Percentiles rank a stretch among this genome's conserved stretches.
phyloP scores from a whole-genome alignment of 1,140 invertebrate genomes.

The Calliphora vicina region DNA sequence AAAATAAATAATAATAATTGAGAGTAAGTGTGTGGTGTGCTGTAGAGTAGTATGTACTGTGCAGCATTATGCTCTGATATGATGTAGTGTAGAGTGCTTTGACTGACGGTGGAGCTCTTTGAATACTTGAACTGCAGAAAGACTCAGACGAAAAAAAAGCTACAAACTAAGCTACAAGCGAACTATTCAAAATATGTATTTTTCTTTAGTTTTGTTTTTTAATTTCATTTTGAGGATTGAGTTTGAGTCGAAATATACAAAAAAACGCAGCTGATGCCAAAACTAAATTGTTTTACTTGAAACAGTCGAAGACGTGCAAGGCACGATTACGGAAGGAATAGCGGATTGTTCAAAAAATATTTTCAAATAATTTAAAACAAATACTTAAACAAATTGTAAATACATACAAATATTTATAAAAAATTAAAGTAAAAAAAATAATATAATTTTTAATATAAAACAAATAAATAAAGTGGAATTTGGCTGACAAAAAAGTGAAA shows the following conservation, averaged over 20 bases:
- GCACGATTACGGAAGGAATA: slow-evolving; percentile 33
- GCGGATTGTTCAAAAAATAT: background rate
- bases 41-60: background rate
- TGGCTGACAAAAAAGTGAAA: slow-evolving; percentile 8
- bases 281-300: slow-evolving; percentile 18
- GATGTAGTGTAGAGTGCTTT: background rate
- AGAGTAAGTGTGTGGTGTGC: background rate
- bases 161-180: slow-evolving; percentile 3
- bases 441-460: background rate
- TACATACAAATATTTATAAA: background rate
- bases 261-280: slow-evolving; percentile 26
- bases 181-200: background rate
- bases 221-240: no score
- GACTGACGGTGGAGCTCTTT: background rate
- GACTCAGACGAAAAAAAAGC: background rate
- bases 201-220: background rate
- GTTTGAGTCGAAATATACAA: background rate
- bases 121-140: background rate
- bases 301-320: slow-evolving; percentile 28
- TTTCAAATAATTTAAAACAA: background rate
- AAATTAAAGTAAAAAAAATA: background rate
- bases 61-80: background rate
- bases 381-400: background rate
- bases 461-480: background rate
- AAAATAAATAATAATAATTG: background rate